These are phyloP conservation scores for Nudaria mundana DNA, from an alignment of 2,888 invertebrate species.

Conservation along the genomic window DNA sequence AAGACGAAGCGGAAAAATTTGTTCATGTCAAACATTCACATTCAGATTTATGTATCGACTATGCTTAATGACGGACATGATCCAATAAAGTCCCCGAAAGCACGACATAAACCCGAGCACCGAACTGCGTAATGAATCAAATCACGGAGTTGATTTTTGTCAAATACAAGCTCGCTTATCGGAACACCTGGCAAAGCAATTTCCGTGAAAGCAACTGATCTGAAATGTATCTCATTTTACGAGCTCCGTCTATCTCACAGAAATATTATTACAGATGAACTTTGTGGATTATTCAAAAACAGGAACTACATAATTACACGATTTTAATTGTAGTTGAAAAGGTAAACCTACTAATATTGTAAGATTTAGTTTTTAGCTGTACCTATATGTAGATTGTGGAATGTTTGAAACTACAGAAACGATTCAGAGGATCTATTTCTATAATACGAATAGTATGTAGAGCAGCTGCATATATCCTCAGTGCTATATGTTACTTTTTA, in stretches of 20 bases:
- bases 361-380: too few relatives aligned
- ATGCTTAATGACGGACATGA: slow-evolving; percentile 12
- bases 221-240: slow-evolving; percentile 7
- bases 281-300: neutral
- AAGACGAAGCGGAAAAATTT: neutral
- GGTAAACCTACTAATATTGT: too few relatives aligned
- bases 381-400: too few relatives aligned
- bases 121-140: slow-evolving; percentile 31
- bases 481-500: too few relatives aligned
- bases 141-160: slow-evolving; percentile 42
- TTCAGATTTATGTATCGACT: slow-evolving; percentile 16
- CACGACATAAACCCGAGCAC: slow-evolving; percentile 18
- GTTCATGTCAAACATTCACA: neutral
- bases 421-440: too few relatives aligned
- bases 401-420: too few relatives aligned
- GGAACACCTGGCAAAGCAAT: slow-evolving; percentile 16
- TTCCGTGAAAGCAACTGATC: slow-evolving; percentile 15
- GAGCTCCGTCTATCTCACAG: neutral
- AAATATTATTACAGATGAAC: neutral
- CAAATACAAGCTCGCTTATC: slow-evolving; percentile 16
- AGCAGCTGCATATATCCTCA: too few relatives aligned
- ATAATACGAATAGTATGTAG: too few relatives aligned
- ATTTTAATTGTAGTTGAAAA: too few relatives aligned
- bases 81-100: slow-evolving; percentile 25
- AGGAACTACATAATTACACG: too few relatives aligned